A percentile compares a stretch with the other conserved stretches of the same genome.
phyloP scores from a whole-genome alignment of 2,797 vertebrate genomes.

The Pteronotus mesoamericanus region DNA sequence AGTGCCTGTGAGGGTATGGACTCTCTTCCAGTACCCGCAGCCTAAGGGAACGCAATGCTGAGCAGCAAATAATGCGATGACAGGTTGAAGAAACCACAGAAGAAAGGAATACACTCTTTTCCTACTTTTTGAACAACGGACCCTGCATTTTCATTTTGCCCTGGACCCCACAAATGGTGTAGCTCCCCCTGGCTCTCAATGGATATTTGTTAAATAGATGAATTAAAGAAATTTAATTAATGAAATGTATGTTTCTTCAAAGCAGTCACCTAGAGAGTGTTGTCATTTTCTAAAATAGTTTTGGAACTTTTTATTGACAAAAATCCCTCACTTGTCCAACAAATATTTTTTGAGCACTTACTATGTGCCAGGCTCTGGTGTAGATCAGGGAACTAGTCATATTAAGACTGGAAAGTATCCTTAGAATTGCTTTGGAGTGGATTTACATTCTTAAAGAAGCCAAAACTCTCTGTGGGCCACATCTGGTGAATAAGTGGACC shows the following conservation, averaged over 20 bases:
- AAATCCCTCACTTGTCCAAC: neutral
- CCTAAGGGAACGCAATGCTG: neutral
- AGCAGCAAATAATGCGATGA: neutral
- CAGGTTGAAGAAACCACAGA: neutral
- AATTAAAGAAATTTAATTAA: neutral
- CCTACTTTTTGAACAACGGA: neutral
- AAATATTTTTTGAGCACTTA: neutral
- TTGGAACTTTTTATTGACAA: neutral
- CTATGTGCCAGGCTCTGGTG: neutral
- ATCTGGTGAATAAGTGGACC: neutral
- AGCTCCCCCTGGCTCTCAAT: neutral
- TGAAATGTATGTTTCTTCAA: neutral
- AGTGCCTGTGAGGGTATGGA: neutral
- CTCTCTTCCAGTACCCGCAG: rapidly evolving
- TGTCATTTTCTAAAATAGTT: neutral
- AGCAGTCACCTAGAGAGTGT: neutral
- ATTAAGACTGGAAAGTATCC: neutral
- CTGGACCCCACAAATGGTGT: neutral
- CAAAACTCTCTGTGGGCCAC: neutral
- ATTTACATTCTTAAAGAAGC: constrained; percentile 26
- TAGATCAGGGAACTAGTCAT: neutral
- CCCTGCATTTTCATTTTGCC: neutral
- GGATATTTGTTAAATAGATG: neutral
- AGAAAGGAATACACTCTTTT: neutral
- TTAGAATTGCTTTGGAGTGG: neutral